Evolutionary conservation across 2,797 vertebrate species (phyloP).

Genomic region (Fringilla coelebs): DNA sequence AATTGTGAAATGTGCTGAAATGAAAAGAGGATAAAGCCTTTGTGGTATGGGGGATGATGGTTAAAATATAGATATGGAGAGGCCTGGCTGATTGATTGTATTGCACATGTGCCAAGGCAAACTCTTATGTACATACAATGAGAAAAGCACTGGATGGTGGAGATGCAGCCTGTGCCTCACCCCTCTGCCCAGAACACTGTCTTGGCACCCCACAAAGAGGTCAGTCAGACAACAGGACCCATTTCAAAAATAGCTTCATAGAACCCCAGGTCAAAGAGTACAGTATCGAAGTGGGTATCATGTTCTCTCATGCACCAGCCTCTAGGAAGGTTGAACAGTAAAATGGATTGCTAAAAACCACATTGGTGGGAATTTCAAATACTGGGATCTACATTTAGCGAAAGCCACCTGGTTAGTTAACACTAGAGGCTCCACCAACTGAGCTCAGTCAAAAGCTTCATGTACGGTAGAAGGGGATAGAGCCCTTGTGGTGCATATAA

Average conservation of each 20-base stretch:
- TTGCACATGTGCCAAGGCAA: neutral
- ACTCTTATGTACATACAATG: too few relatives aligned
- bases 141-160: neutral
- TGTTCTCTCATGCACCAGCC: neutral
- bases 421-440: neutral
- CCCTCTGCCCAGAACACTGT: neutral
- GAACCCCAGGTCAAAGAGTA: neutral
- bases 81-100: neutral
- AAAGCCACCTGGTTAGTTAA: neutral
- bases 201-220: neutral
- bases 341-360: neutral
- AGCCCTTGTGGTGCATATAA: neutral
- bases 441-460: neutral
- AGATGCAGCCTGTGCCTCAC: neutral
- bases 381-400: neutral
- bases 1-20: neutral
- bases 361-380: neutral
- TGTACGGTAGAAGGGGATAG: neutral
- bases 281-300: neutral
- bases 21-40: neutral
- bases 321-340: neutral
- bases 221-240: neutral
- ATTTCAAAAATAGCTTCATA: neutral
- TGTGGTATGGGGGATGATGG: neutral
- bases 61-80: neutral